Conservation (phyloP, 2,888 invertebrate species). For the Holacanthella duospinosa region DNA sequence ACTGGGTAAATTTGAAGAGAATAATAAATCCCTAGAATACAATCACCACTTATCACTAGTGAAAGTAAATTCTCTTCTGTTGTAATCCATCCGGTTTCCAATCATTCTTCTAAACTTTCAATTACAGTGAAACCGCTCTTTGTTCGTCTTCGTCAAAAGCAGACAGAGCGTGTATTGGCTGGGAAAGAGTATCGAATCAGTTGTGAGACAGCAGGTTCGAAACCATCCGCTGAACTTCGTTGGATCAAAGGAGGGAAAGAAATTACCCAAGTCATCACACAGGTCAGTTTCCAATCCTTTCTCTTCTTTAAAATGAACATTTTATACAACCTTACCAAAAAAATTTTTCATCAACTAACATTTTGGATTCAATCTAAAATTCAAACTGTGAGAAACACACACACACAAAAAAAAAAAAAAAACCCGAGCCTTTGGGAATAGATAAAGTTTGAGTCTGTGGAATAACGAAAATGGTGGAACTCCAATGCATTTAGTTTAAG, state of each 20-base stretch:
- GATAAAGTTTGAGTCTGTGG: neutral
- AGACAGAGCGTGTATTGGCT: conserved; percentile 62
- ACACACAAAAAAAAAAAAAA: no score
- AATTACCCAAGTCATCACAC: conserved; percentile 47
- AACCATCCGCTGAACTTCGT: conserved; percentile 72
- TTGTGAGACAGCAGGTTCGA: conserved; percentile 76
- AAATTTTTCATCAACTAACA: no score
- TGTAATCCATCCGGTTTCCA: neutral
- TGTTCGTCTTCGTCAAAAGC: conserved; percentile 68
- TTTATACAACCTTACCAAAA: neutral
- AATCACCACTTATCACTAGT: neutral
- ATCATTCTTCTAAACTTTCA: conserved; percentile 29
- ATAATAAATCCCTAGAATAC: neutral
- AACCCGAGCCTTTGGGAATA: no score
- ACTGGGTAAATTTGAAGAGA: neutral
- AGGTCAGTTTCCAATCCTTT: conserved; percentile 26
- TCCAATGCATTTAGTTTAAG: neutral
- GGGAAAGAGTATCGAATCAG: conserved; percentile 77
- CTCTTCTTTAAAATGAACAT: no score
- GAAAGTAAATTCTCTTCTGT: neutral
- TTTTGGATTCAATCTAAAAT: no score
- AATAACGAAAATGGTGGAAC: neutral
- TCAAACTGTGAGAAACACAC: no score
- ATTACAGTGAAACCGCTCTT: conserved; percentile 74
- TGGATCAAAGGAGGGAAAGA: conserved; percentile 84